phyloP scores from a whole-genome alignment of 2,797 vertebrate species.

The Gallinago solitaria region DNA sequence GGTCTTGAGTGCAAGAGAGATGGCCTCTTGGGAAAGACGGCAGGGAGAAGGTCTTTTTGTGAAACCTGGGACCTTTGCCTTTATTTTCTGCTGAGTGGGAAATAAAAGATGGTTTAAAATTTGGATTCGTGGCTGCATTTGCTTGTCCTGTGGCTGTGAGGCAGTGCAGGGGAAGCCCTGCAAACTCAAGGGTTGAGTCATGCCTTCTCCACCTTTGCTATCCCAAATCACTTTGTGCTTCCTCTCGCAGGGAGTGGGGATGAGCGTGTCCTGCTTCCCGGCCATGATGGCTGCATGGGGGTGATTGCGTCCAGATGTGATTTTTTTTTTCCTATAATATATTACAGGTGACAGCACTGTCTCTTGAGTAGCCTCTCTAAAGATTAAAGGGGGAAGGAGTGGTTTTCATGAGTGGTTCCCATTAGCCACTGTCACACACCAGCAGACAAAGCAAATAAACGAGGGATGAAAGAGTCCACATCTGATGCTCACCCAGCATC shows the following conservation, averaged over 20 bases:
- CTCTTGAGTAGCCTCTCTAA: conserved; percentile 58
- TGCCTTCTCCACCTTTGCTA: neutral
- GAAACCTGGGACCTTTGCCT: neutral
- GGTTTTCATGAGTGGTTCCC: conserved; percentile 60
- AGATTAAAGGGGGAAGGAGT: conserved; percentile 58
- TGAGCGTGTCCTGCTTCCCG: neutral
- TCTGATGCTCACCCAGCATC: neutral
- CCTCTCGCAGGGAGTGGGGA: neutral
- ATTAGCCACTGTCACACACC: conserved; percentile 6
- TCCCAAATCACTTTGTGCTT: neutral
- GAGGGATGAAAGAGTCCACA: neutral
- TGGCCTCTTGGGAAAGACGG: neutral
- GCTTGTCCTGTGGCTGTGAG: neutral
- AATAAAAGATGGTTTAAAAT: neutral
- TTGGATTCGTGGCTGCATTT: neutral
- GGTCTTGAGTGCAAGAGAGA: neutral
- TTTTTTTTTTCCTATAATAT: conserved; percentile 47
- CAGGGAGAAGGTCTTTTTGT: neutral
- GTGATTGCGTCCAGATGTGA: conserved; percentile 61
- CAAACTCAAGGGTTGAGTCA: neutral
- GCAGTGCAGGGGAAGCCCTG: neutral
- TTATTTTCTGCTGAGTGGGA: neutral
- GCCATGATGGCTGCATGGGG: neutral
- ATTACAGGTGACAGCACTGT: conserved; percentile 47
- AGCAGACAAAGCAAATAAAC: conserved; percentile 41